Evolutionary conservation across 2,888 invertebrate genomes (phyloP), one percentile per base, ranked within the genome.

Genomic region (Hirudinaria manillensis): DNA sequence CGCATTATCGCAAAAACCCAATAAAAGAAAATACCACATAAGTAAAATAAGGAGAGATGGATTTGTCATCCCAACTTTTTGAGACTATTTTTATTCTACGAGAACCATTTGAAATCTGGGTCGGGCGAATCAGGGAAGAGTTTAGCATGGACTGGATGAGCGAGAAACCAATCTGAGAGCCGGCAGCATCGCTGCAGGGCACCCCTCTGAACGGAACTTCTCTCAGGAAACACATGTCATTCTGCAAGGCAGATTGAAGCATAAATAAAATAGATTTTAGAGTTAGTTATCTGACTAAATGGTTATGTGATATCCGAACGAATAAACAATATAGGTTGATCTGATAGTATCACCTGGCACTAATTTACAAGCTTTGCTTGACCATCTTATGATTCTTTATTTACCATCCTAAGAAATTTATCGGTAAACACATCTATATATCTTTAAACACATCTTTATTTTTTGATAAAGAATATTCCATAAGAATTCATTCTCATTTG

Each of bases 131-230:
- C n/a, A 79, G 78, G 21, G 81, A 55, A n/a, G 79, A 45, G 29
- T 73, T 75, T 27, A 76, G 67, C 19, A 75, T n/a, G 27, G 74
- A 51, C 16, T 78, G 77, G 21, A 76, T 61, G 27, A 72, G 70
- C n/a, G 70, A 56, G 45, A 79, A 81, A 6, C 78, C 77, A 13
- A 78, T 65, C 74, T 83, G 79, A 1, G 32, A 73, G 0, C 86
- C 86, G 1, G 84, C 85, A 0, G 85, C 85, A 79, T 86, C 86
- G 77, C 84, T 85, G 79, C 86, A 86, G 74, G 82, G 81, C 1
- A 82, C 83, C 13, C 85, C 85, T 36, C 85, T 80, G 78, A 85
- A 86, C 27, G 85, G 85, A 3, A 83, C 82, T 53, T 82, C 74
- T 56, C 81, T 79, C 51, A 86, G 83, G 53, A 71, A 75, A 78